Evolutionary conservation across 2,888 invertebrate species (phyloP), one percentile per base, ranked within the genome.

Genomic region (Neoaliturus tenellus): DNA sequence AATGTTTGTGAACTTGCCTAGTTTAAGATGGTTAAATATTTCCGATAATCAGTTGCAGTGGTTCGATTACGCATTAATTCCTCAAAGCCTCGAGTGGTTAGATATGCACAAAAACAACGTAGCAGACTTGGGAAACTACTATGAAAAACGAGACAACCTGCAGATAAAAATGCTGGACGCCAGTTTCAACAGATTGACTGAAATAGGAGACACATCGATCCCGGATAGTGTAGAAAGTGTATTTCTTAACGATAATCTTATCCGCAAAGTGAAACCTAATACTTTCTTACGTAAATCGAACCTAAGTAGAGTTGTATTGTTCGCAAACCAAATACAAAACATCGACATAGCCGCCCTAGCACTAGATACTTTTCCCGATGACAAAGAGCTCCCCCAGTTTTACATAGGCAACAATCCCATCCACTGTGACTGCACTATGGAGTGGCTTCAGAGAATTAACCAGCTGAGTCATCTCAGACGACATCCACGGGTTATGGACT

Each of bases 391-490:
- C 87, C 97, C 98, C 0, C 97, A 98, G 90, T 96, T 98, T 90
- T 97, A 97, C 90, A 93, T 98, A 87, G 97, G 97, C 86, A 96
- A 96, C 81, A 98, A 98, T 91, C 98, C 98, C 12, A 97, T 98
- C 91, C 95, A 96, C 89, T 98, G 98, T 91, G 97, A 98, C 90
- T 98, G 98, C 91, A 95, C 96, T 85, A 97, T 98, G 97, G 98
- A 98, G 90, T 98, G 98, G 98, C 92, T 98, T 88, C 97, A 97
- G 88, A 93, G 96, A 85, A 95, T 97, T 90, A 97, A 97, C 91
- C 96, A 96, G 90, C 94, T 96, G 93, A 96, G 96, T 87, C 94
- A 95, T 88, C 86, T 89, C 6, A 93, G 96, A 81, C 96, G 97
- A 90, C 96, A 97, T 90, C 97, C 98, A 80, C 93, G 95, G 85